phyloP scores from a whole-genome alignment of 2,113 vertebrate genomes.

The Eclectus roratus region DNA sequence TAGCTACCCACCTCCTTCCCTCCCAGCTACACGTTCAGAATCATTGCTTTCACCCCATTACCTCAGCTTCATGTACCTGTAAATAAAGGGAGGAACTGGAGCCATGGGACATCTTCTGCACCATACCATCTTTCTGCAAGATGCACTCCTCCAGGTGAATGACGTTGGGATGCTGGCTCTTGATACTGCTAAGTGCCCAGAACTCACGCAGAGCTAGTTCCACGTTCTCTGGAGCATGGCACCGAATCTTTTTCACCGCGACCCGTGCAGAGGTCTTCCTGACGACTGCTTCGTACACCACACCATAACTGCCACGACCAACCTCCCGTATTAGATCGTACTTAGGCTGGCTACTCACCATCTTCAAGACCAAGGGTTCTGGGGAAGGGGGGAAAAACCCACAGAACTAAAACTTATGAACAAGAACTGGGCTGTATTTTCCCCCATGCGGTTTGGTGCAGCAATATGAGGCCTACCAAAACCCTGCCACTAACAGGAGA shows the following conservation, averaged over 20 bases:
- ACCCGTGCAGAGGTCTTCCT: constrained; percentile 88
- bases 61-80: constrained; percentile 79
- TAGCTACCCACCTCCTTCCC: constrained; percentile 26
- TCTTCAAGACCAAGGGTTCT: constrained; percentile 85
- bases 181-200: constrained; percentile 98
- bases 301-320: constrained; percentile 96
- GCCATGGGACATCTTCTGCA: constrained; percentile 95
- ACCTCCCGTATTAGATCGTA: constrained; percentile 99
- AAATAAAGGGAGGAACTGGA: constrained; percentile 93
- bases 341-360: constrained; percentile 99
- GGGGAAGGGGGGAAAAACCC: constrained; percentile 72
- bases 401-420: constrained; percentile 41
- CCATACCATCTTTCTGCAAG: constrained; percentile 92
- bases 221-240: constrained; percentile 96
- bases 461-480: neutral
- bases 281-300: constrained; percentile 96
- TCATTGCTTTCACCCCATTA: neutral
- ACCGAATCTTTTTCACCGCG: constrained; percentile 97
- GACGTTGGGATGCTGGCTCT: constrained; percentile 97
- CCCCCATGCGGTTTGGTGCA: neutral
- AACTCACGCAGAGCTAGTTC: constrained; percentile 96
- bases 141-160: constrained; percentile 98
- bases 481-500: neutral
- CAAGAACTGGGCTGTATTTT: constrained; percentile 7
- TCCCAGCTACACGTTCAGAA: neutral